Evolutionary conservation across 2,888 invertebrate genomes (phyloP), one percentile per base, ranked within the genome.

Genomic region (Escarpia spicata): DNA sequence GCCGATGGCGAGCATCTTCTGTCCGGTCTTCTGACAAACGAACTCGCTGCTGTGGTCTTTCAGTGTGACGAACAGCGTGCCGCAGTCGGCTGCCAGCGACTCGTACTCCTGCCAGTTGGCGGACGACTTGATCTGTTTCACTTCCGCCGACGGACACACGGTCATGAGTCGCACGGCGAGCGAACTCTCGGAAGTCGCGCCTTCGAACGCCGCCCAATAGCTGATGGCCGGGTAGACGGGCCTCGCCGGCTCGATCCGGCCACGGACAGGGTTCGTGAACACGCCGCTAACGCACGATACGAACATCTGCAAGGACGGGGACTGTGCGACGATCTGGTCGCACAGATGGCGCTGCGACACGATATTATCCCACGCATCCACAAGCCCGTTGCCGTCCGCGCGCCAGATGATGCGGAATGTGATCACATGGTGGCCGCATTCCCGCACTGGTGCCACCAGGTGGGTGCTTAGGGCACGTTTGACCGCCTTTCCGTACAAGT

Each of bases 331-430:
- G 97, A 99, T 92, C 97, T 99, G 93, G 97, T 98, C 95, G 98
- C 98, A 0, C 98, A 98, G 97, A 98, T 98, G 0, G 98, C 98
- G 96, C 97, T 97, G 43, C 98, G 99, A 96, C 97, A 98, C 92
- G 97, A 97, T 94, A 98, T 98, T 96, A 98, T 98, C 0, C 96
- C 98, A 60, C 96, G 98, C 52, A 98, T 98, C 97, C 97, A 98
- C 95, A 97, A 97, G 92, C 98, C 98, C 1, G 97, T 75, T 26
- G 75, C 75, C n/a, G 75, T 75, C 75, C 26, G n/a, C 75, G n/a
- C 75, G 75, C 75, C 75, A 75, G 26, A 75, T 75, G 75, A 75
- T 26, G 75, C 75, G 75, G n/a, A 75, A 75, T 75, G 75, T 75
- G 75, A 75, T 75, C 75, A 75, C 75, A 4, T 75, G 75, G 75